A percentile compares a stretch with the other conserved stretches of the same genome.
These are phyloP conservation scores for Drosophila baimaii DNA, from an alignment of 1,140 invertebrate species.

Conservation along the genomic window DNA sequence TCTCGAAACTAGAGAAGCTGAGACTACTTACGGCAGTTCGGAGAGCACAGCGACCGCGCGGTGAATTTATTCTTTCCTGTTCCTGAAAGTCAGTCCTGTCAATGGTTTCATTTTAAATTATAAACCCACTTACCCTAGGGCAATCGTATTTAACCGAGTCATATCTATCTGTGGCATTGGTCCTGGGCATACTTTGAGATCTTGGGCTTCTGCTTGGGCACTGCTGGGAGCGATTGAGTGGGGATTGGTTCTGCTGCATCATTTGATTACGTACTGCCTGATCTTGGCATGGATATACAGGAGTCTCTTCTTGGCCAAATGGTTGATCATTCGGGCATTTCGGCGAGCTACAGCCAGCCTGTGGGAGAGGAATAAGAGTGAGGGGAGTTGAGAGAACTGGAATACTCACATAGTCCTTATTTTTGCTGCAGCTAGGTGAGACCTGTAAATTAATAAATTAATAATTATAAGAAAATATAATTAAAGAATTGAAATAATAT, in stretches of 20 bases:
- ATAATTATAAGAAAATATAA: neutral
- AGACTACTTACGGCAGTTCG: neutral
- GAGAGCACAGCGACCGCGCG: neutral
- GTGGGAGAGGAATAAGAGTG: too few species aligned
- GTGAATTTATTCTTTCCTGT: neutral
- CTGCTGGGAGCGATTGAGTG: neutral
- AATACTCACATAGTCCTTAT: conserved; percentile 1
- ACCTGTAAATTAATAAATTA: neutral
- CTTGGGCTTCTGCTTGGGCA: neutral
- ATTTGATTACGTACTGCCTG: neutral
- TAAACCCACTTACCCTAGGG: neutral
- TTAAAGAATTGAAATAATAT: too few species aligned
- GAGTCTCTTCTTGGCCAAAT: neutral
- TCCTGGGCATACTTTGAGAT: conserved; percentile 18
- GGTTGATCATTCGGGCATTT: neutral
- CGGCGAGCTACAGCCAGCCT: neutral
- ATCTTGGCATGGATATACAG: neutral
- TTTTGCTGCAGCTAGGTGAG: neutral
- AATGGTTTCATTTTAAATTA: too few species aligned
- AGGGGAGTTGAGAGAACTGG: neutral
- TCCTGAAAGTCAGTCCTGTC: neutral
- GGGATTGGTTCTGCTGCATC: neutral
- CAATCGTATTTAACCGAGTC: neutral
- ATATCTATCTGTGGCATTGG: neutral
- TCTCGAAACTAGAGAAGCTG: too few species aligned